Percentiles rank a stretch among this genome's conserved stretches.
phyloP scores from a whole-genome alignment of 2,888 invertebrate genomes.

The Phania funesta region DNA sequence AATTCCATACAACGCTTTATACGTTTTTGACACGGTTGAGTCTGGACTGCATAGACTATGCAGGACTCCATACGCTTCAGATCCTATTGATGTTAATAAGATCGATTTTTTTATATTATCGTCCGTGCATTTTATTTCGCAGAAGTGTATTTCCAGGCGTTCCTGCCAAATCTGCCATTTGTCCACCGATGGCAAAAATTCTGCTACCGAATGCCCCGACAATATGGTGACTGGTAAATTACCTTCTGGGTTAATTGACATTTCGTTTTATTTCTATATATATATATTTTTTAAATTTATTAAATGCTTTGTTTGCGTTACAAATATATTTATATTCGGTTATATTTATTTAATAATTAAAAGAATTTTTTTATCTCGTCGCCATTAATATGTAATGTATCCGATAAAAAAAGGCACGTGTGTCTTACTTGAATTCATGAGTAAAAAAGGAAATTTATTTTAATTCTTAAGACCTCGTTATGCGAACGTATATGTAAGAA shows the following conservation, averaged over 20 bases:
- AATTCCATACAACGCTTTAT: conserved; percentile 11
- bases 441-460: no score
- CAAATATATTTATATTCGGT: neutral
- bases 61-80: neutral
- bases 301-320: neutral
- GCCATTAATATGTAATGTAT: neutral
- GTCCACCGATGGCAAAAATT: neutral
- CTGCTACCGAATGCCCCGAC: neutral
- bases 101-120: conserved; percentile 1
- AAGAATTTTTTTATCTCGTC: neutral
- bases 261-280: no score
- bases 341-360: neutral
- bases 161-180: conserved; percentile 5
- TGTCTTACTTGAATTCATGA: no score
- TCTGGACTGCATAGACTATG: conserved; percentile 10
- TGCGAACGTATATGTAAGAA: no score
- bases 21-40: conserved; percentile 2
- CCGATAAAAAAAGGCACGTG: neutral
- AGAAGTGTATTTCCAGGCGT: conserved; percentile 16
- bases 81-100: neutral
- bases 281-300: no score
- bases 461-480: no score
- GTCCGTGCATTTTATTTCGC: conserved; percentile 4
- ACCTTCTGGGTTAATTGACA: neutral
- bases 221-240: neutral